phyloP scores from a whole-genome alignment of 2,888 invertebrate species.

The Sarcophaga subvicina region DNA sequence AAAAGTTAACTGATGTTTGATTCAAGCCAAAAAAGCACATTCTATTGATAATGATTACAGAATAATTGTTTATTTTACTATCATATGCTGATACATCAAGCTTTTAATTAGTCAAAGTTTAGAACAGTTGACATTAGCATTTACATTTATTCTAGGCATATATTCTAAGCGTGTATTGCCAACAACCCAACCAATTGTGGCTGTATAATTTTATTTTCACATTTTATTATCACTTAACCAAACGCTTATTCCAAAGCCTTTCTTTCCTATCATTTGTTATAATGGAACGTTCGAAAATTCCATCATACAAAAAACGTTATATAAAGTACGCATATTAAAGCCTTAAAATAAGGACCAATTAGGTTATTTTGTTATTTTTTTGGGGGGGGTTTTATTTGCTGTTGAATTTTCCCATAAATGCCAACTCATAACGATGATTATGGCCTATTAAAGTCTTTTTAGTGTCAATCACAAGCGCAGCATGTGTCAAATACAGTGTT shows the following conservation, averaged over 20 bases:
- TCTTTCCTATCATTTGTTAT: conserved; percentile 9
- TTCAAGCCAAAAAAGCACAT: too few relatives aligned
- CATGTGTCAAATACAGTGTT: conserved; percentile 44
- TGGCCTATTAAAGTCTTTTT: conserved; percentile 36
- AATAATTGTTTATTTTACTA: too few relatives aligned
- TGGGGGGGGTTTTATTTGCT: background rate
- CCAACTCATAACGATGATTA: conserved; percentile 11
- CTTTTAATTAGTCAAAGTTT: too few relatives aligned
- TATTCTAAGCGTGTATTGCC: background rate
- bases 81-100: too few relatives aligned
- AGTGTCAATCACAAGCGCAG: conserved; percentile 50
- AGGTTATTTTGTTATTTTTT: background rate
- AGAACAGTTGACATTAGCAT: too few relatives aligned
- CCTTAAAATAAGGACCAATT: background rate
- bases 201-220: background rate
- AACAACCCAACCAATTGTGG: background rate
- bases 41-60: too few relatives aligned
- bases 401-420: conserved; percentile 26
- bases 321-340: background rate
- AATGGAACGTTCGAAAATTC: background rate
- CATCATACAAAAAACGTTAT: background rate
- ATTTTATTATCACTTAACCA: conserved; percentile 20
- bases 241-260: background rate
- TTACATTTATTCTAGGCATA: too few relatives aligned
- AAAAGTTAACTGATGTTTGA: too few relatives aligned